These are phyloP conservation scores for Araneus ventricosus DNA, from an alignment of 1,140 invertebrate genomes.

Conservation along the genomic window DNA sequence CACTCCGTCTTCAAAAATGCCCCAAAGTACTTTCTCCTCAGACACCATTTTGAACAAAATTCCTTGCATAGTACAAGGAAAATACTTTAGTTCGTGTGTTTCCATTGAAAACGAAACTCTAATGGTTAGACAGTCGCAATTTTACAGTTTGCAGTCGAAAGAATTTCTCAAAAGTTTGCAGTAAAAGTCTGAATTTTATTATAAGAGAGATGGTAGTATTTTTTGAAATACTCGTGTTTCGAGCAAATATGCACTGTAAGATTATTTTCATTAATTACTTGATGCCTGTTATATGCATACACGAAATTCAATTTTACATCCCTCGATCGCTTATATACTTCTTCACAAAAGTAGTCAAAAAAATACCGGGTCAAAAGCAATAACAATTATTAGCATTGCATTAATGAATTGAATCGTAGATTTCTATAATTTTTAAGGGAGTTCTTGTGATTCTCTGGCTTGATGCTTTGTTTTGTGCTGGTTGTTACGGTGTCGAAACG, in stretches of 20 bases:
- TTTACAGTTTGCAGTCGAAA: not conserved
- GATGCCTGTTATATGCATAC: not conserved
- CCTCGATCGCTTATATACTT: too few species aligned
- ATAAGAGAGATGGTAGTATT: too few species aligned
- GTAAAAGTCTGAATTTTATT: not conserved
- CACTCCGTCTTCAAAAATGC: constrained; percentile 26
- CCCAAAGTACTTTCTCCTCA: not conserved
- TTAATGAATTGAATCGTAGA: too few species aligned
- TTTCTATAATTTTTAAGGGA: too few species aligned
- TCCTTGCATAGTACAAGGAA: constrained; percentile 25
- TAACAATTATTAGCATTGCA: too few species aligned
- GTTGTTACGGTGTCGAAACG: too few species aligned
- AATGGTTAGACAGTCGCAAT: not conserved
- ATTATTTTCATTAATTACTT: not conserved
- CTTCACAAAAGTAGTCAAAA: too few species aligned
- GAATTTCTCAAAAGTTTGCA: not conserved
- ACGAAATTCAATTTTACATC: too few species aligned
- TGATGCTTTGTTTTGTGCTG: too few species aligned
- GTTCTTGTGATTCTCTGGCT: too few species aligned
- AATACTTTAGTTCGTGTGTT: constrained; percentile 9
- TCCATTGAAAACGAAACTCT: not conserved
- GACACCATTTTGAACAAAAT: constrained; percentile 33
- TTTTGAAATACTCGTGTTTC: not conserved
- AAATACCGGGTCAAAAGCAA: too few species aligned
- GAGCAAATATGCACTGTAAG: not conserved